Percentiles rank a stretch among this genome's conserved stretches.
Conservation (phyloP, 2,797 vertebrate genomes). For the Alfaro cultratus region DNA sequence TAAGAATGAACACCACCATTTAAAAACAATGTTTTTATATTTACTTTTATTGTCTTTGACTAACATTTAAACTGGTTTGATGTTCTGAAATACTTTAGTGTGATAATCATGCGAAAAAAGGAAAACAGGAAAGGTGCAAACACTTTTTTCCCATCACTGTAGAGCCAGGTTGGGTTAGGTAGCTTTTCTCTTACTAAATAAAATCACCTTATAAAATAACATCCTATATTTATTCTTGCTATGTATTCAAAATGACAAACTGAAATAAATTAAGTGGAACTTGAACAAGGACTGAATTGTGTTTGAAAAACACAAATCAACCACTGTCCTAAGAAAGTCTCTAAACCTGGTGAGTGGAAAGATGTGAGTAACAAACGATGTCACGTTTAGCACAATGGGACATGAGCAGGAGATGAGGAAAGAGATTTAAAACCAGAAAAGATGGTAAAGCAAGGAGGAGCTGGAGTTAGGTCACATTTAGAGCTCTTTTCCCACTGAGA, state of each 20-base stretch:
- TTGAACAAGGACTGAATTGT: slow-evolving; percentile 10
- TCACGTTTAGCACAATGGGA: slow-evolving; percentile 31
- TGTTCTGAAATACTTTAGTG: too few species aligned
- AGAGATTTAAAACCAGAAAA: slow-evolving; percentile 28
- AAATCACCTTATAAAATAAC: background rate
- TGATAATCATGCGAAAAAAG: too few species aligned
- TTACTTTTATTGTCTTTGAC: too few species aligned
- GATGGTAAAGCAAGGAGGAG: slow-evolving; percentile 10
- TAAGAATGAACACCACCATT: too few species aligned
- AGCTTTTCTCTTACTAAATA: background rate
- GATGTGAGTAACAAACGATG: slow-evolving; percentile 33
- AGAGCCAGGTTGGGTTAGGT: background rate
- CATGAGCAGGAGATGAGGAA: slow-evolving; percentile 6
- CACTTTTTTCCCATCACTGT: too few species aligned
- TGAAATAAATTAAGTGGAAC: slow-evolving; percentile 11
- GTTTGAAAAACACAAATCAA: slow-evolving; percentile 34
- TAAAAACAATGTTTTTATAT: too few species aligned
- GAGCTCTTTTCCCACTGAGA: slow-evolving; percentile 30
- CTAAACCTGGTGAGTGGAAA: slow-evolving; percentile 34
- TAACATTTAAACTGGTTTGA: too few species aligned
- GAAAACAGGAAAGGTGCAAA: too few species aligned
- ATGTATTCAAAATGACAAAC: background rate
- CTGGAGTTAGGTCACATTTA: slow-evolving; percentile 24
- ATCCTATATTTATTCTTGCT: background rate
- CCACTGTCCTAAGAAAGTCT: slow-evolving; percentile 46